Evolutionary conservation across 2,113 vertebrate genomes (phyloP).

Genomic region (Pachycephala philippinensis): DNA sequence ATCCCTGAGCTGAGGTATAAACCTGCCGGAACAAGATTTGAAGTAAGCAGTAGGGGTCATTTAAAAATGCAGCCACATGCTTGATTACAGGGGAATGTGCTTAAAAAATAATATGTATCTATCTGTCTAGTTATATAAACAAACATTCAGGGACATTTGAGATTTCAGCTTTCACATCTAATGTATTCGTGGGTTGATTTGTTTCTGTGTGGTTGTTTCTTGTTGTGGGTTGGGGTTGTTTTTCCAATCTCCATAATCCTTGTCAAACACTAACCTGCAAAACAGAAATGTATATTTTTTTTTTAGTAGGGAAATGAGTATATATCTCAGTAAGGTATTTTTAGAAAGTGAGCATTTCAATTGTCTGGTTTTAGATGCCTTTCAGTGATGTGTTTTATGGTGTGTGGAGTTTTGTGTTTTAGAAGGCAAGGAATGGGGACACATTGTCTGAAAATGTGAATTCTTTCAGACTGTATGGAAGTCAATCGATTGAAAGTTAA

Average conservation of each 20-base stretch:
- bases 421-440: neutral
- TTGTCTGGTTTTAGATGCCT: neutral
- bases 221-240: neutral
- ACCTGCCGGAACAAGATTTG: constrained; percentile 49
- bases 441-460: neutral
- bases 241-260: neutral
- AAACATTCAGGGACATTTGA: neutral
- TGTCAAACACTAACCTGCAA: neutral
- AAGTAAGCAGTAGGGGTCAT: constrained; percentile 30
- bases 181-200: neutral
- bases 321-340: neutral
- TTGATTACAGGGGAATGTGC: neutral
- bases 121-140: neutral
- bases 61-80: constrained; percentile 41
- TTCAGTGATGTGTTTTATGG: neutral
- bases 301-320: neutral
- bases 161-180: neutral
- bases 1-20: constrained; percentile 38
- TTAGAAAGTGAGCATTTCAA: neutral
- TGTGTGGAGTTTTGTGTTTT: neutral
- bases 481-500: neutral
- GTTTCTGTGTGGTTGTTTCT: neutral
- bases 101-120: neutral
- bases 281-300: neutral
- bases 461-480: neutral